Evolutionary conservation across 2,797 vertebrate genomes (phyloP), one percentile per base, ranked within the genome.

Genomic region (Amblyopsis hoosieri): DNA sequence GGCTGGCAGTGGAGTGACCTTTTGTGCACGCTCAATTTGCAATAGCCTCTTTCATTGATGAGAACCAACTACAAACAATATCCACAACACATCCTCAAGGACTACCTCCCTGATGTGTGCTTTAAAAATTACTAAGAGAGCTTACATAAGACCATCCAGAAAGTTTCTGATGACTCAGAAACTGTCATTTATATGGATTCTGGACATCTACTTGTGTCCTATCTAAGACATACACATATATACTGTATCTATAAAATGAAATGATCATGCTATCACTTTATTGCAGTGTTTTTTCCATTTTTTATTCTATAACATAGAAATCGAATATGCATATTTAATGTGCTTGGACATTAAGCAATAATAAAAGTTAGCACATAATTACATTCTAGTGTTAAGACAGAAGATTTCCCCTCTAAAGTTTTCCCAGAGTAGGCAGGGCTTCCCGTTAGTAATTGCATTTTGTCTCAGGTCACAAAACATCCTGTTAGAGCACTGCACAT

Each of bases 1-100:
- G 58, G 37, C 69, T 55, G 47, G 51, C 57, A 80, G 84, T 78
- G 66, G 37, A 72, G 64, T 79, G 79, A 85, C 82, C 79, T 84
- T 84, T 77, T 75, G 57, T 54, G 54, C n/a, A 59, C 47, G 19
- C 42, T 0, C 71, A 75, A 76, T 15, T 73, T 72, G 49, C 77
- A 71, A 85, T 49, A n/a, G 12, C 57, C 65, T 69, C 57, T 69
- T 23, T 52, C 15, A 52, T 52, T 19, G 19, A 52, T 19, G 14
- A 51, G 7, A 51, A 17, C 8, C 15, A 23, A 52, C 50, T 12
- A 23, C 50, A 19, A 19, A 52, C 15, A 11, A 11, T 23, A 23
- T 52, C 17, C 50, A 23, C 1, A 52, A 52, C 50, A 23, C 50
- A 19, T 23, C 15, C 19, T 52, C 50, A 52, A 23, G 50, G 47